phyloP scores from a whole-genome alignment of 1,140 invertebrate species.

The Halyomorpha halys region DNA sequence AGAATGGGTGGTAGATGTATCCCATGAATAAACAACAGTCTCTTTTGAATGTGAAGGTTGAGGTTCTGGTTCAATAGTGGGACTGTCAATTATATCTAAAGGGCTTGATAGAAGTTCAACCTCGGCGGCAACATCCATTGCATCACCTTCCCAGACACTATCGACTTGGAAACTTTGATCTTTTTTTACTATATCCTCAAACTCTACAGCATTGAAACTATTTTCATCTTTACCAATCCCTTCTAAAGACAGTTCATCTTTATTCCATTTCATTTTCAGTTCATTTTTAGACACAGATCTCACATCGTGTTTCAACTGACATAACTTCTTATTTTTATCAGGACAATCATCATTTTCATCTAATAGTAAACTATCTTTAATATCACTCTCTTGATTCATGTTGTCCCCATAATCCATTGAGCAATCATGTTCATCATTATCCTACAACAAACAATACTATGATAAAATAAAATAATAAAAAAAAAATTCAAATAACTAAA shows the following conservation, averaged over 20 bases:
- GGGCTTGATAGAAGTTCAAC: conserved; percentile 7
- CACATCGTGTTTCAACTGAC: too few species aligned
- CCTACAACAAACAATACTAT: conserved; percentile 11
- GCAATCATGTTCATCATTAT: neutral
- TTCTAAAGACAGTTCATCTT: neutral
- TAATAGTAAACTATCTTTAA: neutral
- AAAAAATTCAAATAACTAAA: too few species aligned
- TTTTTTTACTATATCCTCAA: neutral
- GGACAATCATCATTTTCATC: too few species aligned
- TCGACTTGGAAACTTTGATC: neutral
- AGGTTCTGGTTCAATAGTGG: neutral
- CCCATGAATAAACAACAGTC: neutral
- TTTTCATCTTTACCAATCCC: conserved; percentile 2
- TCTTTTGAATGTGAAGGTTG: neutral
- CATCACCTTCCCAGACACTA: neutral
- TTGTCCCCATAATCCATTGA: conserved; percentile 23
- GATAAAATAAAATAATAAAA: too few species aligned
- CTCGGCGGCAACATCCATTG: neutral
- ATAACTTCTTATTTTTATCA: too few species aligned
- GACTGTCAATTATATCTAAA: neutral
- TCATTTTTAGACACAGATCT: neutral
- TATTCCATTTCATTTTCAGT: neutral
- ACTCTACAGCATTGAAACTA: neutral
- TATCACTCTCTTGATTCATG: conserved; percentile 13
- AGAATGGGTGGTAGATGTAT: neutral